These are phyloP conservation scores for Panagrolaimus sp. DNA, from an alignment of 1,140 invertebrate species.

Conservation along the genomic window DNA sequence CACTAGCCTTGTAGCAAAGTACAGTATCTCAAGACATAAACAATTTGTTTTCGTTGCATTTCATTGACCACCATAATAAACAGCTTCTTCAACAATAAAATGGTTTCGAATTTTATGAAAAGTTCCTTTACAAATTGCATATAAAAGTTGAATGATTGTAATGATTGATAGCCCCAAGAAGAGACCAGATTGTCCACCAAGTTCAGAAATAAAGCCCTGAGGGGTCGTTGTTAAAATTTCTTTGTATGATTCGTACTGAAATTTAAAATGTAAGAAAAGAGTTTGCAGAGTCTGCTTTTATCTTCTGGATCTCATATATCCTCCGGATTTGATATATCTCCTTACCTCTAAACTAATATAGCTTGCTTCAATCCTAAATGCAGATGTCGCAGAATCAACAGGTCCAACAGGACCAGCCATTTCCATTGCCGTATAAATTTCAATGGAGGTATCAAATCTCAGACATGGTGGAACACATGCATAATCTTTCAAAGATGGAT, in stretches of 20 bases:
- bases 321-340: no score
- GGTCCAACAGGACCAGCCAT: not conserved
- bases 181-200: conserved; percentile 37
- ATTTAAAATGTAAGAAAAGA: not conserved
- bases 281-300: not conserved
- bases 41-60: no score
- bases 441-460: not conserved
- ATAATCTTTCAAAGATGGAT: not conserved
- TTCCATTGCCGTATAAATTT: not conserved
- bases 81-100: not conserved
- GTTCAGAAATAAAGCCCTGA: conserved; percentile 35
- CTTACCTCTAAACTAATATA: conserved; percentile 4
- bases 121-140: not conserved
- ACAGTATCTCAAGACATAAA: no score
- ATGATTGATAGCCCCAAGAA: conserved; percentile 32
- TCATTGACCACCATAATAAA: not conserved
- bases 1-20: no score
- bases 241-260: conserved; percentile 25
- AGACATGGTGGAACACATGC: not conserved
- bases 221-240: conserved; percentile 23
- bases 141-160: conserved; percentile 33
- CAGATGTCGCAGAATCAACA: not conserved
- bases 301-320: no score
- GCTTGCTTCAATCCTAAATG: not conserved
- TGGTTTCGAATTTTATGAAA: not conserved